Conservation (phyloP, 2,797 vertebrate genomes). For the Falco peregrinus region DNA sequence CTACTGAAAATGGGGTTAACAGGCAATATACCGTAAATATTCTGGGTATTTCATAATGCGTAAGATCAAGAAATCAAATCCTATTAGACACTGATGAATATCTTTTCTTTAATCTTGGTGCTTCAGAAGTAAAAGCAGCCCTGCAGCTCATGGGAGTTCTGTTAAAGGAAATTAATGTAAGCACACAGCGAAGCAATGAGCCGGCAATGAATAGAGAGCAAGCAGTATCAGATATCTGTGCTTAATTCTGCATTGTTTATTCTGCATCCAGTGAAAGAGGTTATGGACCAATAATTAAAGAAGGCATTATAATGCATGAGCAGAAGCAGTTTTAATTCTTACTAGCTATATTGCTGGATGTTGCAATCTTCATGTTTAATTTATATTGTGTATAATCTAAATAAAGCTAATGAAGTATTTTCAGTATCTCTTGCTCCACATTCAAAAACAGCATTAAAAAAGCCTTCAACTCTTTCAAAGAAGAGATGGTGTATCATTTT, state of each 20-base stretch:
- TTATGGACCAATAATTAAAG: constrained; percentile 1
- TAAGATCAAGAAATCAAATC: neutral
- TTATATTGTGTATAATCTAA: neutral
- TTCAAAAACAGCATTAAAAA: neutral
- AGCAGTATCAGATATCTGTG: neutral
- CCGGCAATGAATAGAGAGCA: neutral
- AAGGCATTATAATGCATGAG: neutral
- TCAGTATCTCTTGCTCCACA: neutral
- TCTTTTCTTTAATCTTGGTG: neutral
- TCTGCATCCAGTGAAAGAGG: neutral
- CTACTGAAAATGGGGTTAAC: neutral
- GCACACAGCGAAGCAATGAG: neutral
- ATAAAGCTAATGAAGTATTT: constrained; percentile 20
- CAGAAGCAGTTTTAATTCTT: neutral
- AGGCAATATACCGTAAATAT: neutral
- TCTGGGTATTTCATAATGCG: neutral
- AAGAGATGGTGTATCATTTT: neutral
- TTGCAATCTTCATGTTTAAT: neutral
- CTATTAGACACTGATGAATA: neutral
- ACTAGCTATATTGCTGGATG: neutral
- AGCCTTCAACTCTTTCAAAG: neutral
- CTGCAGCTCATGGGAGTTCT: neutral
- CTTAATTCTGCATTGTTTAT: constrained; percentile 1
- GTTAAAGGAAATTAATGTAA: constrained; percentile 3
- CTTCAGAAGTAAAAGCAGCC: neutral